Evolutionary conservation across 2,888 invertebrate genomes (phyloP).

Genomic region (Mechanitis mazaeus): DNA sequence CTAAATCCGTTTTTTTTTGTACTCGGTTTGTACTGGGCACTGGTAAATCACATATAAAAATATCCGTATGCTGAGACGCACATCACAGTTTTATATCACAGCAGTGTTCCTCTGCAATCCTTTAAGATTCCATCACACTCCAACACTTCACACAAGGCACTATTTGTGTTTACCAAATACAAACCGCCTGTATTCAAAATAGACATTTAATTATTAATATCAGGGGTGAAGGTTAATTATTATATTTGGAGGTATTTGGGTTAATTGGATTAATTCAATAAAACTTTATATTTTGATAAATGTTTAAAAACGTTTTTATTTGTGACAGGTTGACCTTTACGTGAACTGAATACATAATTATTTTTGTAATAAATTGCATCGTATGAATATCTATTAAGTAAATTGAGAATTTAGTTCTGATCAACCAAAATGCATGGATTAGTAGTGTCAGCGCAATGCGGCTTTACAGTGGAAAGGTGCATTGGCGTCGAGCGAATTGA

Average conservation of each 20-base stretch:
- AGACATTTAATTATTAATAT: constrained; percentile 18
- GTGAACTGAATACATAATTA: constrained; percentile 44
- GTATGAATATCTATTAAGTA: constrained; percentile 8
- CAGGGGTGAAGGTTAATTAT: constrained; percentile 20
- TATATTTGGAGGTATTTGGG: constrained; percentile 14
- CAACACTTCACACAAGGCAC: constrained; percentile 27
- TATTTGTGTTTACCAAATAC: constrained; percentile 39
- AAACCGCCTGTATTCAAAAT: constrained; percentile 39
- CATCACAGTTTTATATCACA: constrained; percentile 74
- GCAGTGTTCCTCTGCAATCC: constrained; percentile 63
- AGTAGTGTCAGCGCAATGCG: constrained; percentile 64
- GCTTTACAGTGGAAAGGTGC: constrained; percentile 56
- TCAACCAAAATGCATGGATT: constrained; percentile 31
- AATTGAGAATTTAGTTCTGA: constrained; percentile 7
- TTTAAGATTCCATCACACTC: constrained; percentile 25
- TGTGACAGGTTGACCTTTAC: constrained; percentile 43
- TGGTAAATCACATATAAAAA: constrained; percentile 76
- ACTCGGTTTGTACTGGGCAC: constrained; percentile 77
- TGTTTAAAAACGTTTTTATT: constrained; percentile 20
- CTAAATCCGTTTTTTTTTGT: constrained; percentile 71
- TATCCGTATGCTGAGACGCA: constrained; percentile 68
- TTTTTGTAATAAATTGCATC: constrained; percentile 39
- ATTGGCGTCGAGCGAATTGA: constrained; percentile 49
- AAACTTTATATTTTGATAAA: constrained; percentile 7
- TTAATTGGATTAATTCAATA: constrained; percentile 11